These are phyloP conservation scores for Salvelinus sp. DNA, from an alignment of 2,113 vertebrate genomes.

Conservation along the genomic window DNA sequence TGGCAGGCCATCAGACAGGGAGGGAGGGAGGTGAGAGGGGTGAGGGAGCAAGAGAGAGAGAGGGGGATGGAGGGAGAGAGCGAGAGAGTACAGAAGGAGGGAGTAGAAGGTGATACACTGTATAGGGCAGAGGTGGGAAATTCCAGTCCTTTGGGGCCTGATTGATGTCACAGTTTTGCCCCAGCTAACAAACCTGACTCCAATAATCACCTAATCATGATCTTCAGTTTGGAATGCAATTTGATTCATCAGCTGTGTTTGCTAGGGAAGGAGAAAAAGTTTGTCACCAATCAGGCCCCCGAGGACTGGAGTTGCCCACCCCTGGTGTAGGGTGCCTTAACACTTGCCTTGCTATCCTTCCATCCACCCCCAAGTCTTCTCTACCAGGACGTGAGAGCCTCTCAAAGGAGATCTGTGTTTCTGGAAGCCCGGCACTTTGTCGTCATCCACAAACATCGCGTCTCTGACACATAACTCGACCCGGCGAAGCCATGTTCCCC, in stretches of 20 bases:
- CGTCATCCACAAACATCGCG: not conserved
- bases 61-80: not conserved
- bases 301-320: no score
- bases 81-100: not conserved
- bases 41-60: no score
- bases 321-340: no score
- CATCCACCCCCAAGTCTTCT: not conserved
- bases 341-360: not conserved
- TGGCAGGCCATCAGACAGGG: constrained; percentile 2
- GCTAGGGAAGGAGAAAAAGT: no score
- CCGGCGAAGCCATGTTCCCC: no score
- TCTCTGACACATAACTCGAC: not conserved
- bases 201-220: no score
- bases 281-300: no score
- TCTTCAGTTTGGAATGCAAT: no score
- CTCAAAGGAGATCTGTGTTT: constrained; percentile 5
- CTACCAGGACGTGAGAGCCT: not conserved
- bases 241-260: no score
- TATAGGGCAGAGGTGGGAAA: not conserved
- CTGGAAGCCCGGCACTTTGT: not conserved
- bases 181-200: not conserved
- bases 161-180: not conserved
- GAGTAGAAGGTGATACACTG: not conserved
- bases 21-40: not conserved
- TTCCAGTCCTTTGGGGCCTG: no score